Evolutionary conservation across 1,140 invertebrate species (phyloP).

Genomic region (Drosophila suzukii): DNA sequence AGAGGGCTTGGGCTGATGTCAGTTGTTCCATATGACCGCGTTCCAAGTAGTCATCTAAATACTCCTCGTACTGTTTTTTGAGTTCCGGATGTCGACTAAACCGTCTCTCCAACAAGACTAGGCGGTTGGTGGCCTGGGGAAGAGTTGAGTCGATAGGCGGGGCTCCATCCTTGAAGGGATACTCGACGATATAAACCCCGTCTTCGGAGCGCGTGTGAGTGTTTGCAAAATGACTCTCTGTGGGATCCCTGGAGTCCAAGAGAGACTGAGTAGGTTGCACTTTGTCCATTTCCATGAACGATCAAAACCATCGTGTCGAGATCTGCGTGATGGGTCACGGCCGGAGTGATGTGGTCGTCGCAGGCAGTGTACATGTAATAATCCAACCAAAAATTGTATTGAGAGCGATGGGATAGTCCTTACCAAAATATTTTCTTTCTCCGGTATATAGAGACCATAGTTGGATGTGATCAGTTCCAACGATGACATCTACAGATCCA

Average conservation of each 20-base stretch:
- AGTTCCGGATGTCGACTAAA: neutral
- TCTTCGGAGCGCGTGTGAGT: neutral
- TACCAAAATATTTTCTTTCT: too few species aligned
- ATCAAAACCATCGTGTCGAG: neutral
- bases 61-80: neutral
- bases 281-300: neutral
- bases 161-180: neutral
- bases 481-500: too few species aligned
- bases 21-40: neutral
- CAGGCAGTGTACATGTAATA: too few species aligned
- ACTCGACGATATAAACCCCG: too few species aligned
- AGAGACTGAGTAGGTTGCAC: neutral
- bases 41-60: too few species aligned
- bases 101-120: neutral
- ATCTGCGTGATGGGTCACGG: neutral
- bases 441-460: too few species aligned
- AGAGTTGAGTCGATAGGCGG: neutral
- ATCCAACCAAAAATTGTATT: too few species aligned
- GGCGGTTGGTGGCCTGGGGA: neutral
- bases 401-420: too few species aligned
- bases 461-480: too few species aligned
- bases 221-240: neutral
- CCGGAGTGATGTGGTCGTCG: too few species aligned
- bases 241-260: neutral
- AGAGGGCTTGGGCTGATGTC: too few species aligned